Percentiles rank a stretch among this genome's conserved stretches.
phyloP scores from a whole-genome alignment of 1,140 invertebrate genomes.

The Eriocheir sinensis region DNA sequence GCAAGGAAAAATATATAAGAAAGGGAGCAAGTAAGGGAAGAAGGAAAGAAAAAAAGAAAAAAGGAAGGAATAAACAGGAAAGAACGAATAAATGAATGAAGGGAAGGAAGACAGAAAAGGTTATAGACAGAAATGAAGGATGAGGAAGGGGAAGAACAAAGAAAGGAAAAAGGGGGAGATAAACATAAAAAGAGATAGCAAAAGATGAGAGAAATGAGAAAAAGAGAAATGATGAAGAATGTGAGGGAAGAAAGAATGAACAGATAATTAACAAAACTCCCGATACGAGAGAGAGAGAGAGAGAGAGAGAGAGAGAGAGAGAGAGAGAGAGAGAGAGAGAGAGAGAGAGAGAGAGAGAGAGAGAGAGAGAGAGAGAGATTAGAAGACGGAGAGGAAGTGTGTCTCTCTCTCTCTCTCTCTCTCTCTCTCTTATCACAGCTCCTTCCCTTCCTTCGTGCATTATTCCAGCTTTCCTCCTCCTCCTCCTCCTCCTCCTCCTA shows the following conservation, averaged over 20 bases:
- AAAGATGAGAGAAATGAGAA: no score
- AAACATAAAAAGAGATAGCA: not conserved
- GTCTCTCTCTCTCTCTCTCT: not conserved
- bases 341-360: not conserved
- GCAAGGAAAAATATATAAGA: not conserved
- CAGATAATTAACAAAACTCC: no score
- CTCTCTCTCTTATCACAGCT: not conserved
- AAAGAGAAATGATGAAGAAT: not conserved
- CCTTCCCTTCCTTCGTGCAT: no score
- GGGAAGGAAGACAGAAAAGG: not conserved
- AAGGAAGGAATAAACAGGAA: not conserved
- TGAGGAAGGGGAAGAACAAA: not conserved
- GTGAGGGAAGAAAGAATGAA: not conserved
- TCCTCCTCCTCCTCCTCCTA: not conserved
- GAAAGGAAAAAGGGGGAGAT: no score
- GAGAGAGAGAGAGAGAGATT: no score
- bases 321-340: not conserved
- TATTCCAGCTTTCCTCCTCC: no score
- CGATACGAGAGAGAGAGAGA: slow-evolving; percentile 35
- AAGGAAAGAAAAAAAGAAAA: not conserved
- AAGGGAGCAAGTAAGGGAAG: not conserved
- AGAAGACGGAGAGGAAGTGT: no score
- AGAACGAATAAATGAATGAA: no score
- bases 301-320: slow-evolving; percentile 40
- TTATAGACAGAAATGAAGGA: not conserved